Evolutionary conservation across 2,113 vertebrate genomes (phyloP).

Genomic region (Arizona elegans): DNA sequence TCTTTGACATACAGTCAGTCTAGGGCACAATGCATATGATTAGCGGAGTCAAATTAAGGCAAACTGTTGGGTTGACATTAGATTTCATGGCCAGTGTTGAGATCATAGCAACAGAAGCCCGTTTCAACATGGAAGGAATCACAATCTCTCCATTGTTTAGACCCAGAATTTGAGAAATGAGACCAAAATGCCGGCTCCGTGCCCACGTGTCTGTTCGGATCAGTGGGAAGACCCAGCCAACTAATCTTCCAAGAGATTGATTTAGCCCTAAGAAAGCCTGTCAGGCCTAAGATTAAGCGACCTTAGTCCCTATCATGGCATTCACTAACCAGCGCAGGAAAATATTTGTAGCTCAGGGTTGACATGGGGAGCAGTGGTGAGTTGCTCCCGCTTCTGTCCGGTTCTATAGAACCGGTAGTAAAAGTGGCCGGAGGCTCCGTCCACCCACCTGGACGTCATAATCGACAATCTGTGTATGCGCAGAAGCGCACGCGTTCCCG

Average conservation of each 20-base stretch:
- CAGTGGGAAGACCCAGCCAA: not conserved
- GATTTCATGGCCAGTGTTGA: not conserved
- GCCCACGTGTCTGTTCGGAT: not conserved
- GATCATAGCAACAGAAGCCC: not conserved
- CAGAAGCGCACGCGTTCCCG: no score
- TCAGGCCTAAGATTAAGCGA: not conserved
- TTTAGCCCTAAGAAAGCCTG: not conserved
- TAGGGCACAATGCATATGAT: conserved; percentile 38
- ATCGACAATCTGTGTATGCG: no score
- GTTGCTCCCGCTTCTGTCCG: no score
- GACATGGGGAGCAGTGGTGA: not conserved
- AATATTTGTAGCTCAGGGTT: not conserved
- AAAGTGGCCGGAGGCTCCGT: no score
- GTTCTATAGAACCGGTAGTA: no score
- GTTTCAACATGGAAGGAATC: not conserved
- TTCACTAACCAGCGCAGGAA: not conserved
- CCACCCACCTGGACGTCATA: no score
- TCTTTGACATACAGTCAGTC: conserved; percentile 26
- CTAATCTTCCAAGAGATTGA: not conserved
- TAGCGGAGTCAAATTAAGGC: conserved; percentile 18
- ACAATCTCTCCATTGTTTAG: not conserved
- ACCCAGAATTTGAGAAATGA: not conserved
- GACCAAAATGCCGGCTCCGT: not conserved
- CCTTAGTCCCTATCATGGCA: not conserved
- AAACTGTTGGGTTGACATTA: not conserved